These are phyloP conservation scores for Chaetodon trifascialis DNA, from an alignment of 2,113 vertebrate genomes.

Conservation along the genomic window DNA sequence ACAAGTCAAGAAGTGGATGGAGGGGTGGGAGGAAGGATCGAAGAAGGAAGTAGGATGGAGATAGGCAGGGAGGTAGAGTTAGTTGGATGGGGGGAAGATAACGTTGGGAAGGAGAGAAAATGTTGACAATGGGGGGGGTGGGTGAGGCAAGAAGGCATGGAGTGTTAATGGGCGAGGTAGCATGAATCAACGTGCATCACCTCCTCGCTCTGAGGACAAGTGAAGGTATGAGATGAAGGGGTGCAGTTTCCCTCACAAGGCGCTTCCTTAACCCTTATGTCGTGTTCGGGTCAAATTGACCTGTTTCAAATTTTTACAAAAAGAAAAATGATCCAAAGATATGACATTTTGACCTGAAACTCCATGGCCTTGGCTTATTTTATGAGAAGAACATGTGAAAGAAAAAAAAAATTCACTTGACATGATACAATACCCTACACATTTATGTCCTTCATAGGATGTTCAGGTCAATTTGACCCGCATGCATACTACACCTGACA, in stretches of 20 bases:
- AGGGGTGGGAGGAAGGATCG: background rate
- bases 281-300: too few species aligned
- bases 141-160: background rate
- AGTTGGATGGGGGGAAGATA: background rate
- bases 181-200: constrained; percentile 4
- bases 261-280: too few species aligned
- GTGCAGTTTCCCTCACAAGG: background rate
- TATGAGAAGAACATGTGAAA: too few species aligned
- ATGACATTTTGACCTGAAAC: too few species aligned
- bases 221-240: constrained; percentile 4
- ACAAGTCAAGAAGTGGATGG: constrained; percentile 2
- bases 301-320: too few species aligned
- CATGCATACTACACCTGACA: too few species aligned
- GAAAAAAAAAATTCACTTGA: too few species aligned
- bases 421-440: too few species aligned
- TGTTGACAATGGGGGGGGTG: background rate
- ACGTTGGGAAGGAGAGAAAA: constrained; percentile 15
- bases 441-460: too few species aligned
- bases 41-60: constrained; percentile 7
- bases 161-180: background rate
- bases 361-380: too few species aligned
- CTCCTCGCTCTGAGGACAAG: background rate
- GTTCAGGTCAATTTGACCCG: too few species aligned
- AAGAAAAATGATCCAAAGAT: too few species aligned
- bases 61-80: background rate